These are phyloP conservation scores for Pterobdella sp. DNA, from an alignment of 2,888 invertebrate species.

Conservation along the genomic window DNA sequence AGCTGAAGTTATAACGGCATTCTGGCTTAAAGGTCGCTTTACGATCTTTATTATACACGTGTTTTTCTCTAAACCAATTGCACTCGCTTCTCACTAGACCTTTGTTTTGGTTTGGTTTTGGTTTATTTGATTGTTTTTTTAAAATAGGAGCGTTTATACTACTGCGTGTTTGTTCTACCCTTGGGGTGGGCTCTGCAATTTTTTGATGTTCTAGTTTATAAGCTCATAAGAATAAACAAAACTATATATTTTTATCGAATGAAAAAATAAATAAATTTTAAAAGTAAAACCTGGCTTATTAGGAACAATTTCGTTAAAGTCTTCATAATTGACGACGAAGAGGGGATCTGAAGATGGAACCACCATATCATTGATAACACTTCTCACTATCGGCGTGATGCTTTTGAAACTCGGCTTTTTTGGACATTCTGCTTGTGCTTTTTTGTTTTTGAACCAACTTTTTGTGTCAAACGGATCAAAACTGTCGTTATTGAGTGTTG, in stretches of 20 bases:
- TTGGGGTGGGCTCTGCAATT: no score
- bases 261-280: no score
- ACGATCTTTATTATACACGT: neutral
- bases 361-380: neutral
- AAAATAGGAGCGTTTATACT: no score
- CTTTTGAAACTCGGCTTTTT: no score
- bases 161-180: no score
- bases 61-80: conserved; percentile 22
- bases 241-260: no score
- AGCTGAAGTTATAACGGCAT: conserved; percentile 20
- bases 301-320: no score
- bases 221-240: no score
- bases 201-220: no score
- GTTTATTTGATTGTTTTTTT: neutral
- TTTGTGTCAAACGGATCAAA: conserved; percentile 1
- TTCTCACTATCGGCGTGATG: neutral
- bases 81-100: conserved; percentile 21
- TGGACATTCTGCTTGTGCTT: no score
- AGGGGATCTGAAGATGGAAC: neutral
- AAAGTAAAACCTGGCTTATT: no score
- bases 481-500: neutral
- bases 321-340: neutral
- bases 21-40: conserved; percentile 10
- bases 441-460: conserved; percentile 9
- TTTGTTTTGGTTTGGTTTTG: neutral